phyloP scores from a whole-genome alignment of 2,113 vertebrate genomes.

The Stigmatopora argus region DNA sequence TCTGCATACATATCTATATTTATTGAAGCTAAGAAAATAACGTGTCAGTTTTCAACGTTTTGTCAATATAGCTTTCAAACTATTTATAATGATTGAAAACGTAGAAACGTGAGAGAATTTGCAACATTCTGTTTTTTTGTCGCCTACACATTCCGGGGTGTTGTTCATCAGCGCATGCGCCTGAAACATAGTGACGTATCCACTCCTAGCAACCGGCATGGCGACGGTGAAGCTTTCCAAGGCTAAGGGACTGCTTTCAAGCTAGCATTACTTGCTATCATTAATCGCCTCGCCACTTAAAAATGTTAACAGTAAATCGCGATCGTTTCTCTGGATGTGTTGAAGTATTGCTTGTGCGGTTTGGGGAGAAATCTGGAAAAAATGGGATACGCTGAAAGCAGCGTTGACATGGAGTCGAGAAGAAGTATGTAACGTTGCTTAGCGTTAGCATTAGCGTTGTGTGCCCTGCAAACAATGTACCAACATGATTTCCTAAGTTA shows the following conservation, averaged over 20 bases:
- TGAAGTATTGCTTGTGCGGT: neutral
- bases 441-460: constrained; percentile 31
- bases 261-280: constrained; percentile 7
- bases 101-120: neutral
- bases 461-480: neutral
- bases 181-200: neutral
- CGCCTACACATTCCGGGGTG: neutral
- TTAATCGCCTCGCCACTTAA: neutral
- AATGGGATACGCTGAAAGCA: constrained; percentile 50
- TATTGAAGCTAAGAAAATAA: neutral
- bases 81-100: neutral
- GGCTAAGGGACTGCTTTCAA: constrained; percentile 9
- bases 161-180: neutral
- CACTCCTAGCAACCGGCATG: constrained; percentile 72
- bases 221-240: constrained; percentile 61
- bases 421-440: constrained; percentile 40
- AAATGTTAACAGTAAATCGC: constrained; percentile 26
- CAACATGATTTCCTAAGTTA: too few species aligned
- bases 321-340: constrained; percentile 2
- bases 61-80: neutral
- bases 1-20: neutral
- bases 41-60: neutral
- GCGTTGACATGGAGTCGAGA: constrained; percentile 53
- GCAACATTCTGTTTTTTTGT: too few species aligned
- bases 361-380: constrained; percentile 15